Evolutionary conservation across 1,140 invertebrate genomes (phyloP).

Genomic region (Lucilia sericata): DNA sequence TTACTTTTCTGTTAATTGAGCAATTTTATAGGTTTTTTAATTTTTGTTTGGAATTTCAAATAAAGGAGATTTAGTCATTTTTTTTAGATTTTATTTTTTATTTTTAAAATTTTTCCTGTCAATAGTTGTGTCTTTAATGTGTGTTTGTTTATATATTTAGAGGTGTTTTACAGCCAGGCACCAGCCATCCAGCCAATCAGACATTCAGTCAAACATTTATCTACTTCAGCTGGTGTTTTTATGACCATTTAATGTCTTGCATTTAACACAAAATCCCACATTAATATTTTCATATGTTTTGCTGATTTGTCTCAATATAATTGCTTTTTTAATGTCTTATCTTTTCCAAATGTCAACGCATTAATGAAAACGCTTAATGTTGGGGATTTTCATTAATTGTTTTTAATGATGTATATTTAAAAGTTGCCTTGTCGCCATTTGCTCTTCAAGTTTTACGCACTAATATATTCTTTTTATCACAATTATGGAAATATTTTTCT

Average conservation of each 20-base stretch:
- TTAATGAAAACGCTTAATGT: slow-evolving; percentile 23
- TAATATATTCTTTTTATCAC: no score
- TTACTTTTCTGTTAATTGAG: not conserved
- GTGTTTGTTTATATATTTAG: not conserved
- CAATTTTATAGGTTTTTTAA: not conserved
- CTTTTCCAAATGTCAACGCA: slow-evolving; percentile 26
- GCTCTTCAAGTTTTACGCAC: no score
- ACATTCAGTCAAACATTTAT: slow-evolving; percentile 10
- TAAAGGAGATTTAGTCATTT: slow-evolving; percentile 7
- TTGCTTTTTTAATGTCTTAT: slow-evolving; percentile 28
- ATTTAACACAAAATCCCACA: slow-evolving; percentile 27
- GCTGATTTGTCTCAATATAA: slow-evolving; percentile 21
- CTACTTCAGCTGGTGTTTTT: slow-evolving; percentile 25
- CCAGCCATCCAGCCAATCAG: not conserved
- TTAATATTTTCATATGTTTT: slow-evolving; percentile 27
- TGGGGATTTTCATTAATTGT: slow-evolving; percentile 23
- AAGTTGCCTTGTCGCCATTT: not conserved
- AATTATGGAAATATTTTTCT: not conserved
- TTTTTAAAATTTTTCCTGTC: not conserved
- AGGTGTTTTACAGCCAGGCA: no score
- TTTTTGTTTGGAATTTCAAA: slow-evolving; percentile 6
- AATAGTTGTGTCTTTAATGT: not conserved
- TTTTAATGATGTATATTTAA: slow-evolving; percentile 3
- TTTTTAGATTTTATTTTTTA: not conserved
- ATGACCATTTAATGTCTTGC: slow-evolving; percentile 27